These are phyloP conservation scores for Tipula vernalis DNA, from an alignment of 2,888 invertebrate genomes.

Conservation along the genomic window DNA sequence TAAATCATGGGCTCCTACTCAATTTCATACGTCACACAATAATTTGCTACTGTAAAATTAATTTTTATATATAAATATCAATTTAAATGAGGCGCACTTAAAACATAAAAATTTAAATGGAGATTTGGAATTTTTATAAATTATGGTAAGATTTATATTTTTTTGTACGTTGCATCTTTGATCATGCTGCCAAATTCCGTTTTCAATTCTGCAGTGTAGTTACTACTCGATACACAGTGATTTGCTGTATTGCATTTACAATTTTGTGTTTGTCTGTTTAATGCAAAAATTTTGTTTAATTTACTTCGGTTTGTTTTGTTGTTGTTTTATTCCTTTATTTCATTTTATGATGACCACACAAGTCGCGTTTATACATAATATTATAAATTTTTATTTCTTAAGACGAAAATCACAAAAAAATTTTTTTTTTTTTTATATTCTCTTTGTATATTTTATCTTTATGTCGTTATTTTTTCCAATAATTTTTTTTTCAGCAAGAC, in stretches of 20 bases:
- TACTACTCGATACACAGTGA: neutral
- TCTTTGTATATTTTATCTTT: neutral
- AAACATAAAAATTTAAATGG: neutral
- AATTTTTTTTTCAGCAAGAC: neutral
- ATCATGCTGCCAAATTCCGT: neutral
- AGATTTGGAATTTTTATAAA: neutral
- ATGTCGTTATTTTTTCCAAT: neutral
- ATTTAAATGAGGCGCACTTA: neutral
- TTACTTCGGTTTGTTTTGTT: neutral
- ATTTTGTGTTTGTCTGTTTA: neutral
- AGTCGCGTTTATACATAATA: neutral
- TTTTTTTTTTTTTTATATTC: neutral
- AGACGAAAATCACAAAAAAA: neutral
- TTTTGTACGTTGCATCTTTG: neutral
- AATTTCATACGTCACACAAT: neutral
- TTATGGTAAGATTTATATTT: neutral
- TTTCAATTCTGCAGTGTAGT: neutral
- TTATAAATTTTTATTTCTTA: neutral
- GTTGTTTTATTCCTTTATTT: neutral
- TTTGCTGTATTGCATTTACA: neutral
- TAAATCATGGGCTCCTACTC: no score
- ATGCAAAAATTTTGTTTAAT: neutral
- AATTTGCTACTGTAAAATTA: neutral
- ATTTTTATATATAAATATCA: neutral
- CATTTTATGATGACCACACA: neutral